These are phyloP conservation scores for Crotophaga sulcirostris DNA, from an alignment of 2,113 vertebrate genomes.

Conservation along the genomic window DNA sequence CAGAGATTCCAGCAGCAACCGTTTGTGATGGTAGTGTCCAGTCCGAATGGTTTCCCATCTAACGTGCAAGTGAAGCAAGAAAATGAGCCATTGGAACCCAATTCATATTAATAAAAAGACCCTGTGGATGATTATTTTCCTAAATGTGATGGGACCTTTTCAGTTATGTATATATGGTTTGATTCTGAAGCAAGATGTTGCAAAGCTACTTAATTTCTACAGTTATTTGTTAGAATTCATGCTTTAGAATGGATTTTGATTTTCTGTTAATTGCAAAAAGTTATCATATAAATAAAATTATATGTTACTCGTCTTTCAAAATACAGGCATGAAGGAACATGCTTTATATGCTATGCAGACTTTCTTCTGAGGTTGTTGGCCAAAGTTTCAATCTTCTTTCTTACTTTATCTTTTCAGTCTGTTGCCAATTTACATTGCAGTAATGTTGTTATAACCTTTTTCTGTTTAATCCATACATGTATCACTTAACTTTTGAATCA, in stretches of 20 bases:
- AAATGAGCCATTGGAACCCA: slow-evolving; percentile 71
- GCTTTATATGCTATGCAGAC: slow-evolving; percentile 70
- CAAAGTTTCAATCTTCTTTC: slow-evolving; percentile 62
- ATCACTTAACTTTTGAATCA: slow-evolving; percentile 59
- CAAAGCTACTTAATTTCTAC: slow-evolving; percentile 66
- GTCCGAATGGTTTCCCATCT: slow-evolving; percentile 68
- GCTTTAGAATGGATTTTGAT: slow-evolving; percentile 70
- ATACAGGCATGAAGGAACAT: slow-evolving; percentile 75
- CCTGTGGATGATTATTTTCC: slow-evolving; percentile 64
- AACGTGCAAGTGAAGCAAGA: slow-evolving; percentile 74
- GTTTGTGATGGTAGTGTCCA: slow-evolving; percentile 82
- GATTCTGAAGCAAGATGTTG: slow-evolving; percentile 65
- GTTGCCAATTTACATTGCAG: slow-evolving; percentile 48
- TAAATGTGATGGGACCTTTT: slow-evolving; percentile 72
- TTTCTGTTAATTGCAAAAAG: slow-evolving; percentile 58
- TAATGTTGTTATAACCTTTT: slow-evolving; percentile 42
- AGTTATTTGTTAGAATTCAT: slow-evolving; percentile 69
- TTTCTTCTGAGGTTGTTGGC: slow-evolving; percentile 64
- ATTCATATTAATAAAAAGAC: slow-evolving; percentile 61
- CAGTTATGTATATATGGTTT: slow-evolving; percentile 62
- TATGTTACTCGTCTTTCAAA: slow-evolving; percentile 62
- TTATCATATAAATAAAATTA: slow-evolving; percentile 44
- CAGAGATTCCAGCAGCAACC: slow-evolving; percentile 74
- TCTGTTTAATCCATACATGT: slow-evolving; percentile 63
- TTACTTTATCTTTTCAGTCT: slow-evolving; percentile 55